phyloP scores from a whole-genome alignment of 2,888 invertebrate species.

The Ophion ventricosus region DNA sequence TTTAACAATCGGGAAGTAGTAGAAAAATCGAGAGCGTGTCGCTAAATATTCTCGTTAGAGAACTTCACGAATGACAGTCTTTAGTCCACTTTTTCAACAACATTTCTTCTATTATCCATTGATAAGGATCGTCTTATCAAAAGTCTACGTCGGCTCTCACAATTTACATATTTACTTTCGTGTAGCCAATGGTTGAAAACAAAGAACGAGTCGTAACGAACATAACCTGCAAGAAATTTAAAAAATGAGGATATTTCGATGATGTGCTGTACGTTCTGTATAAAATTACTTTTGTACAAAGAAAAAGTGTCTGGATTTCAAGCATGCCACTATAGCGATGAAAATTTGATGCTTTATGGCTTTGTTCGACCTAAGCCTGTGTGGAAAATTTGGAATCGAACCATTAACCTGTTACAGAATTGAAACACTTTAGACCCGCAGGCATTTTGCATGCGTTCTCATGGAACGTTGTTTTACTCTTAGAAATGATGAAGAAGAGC shows the following conservation, averaged over 20 bases:
- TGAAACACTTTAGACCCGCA: no score
- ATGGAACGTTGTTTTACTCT: no score
- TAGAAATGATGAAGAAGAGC: no score
- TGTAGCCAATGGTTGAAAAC: background rate
- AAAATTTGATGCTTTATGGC: background rate
- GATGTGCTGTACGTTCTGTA: no score
- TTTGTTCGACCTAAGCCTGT: background rate
- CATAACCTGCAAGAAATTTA: background rate
- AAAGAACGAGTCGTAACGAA: background rate
- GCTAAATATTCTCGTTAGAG: background rate
- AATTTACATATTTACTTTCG: background rate
- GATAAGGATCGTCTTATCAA: background rate
- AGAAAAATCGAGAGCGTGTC: background rate
- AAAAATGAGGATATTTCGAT: background rate
- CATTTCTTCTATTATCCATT: background rate
- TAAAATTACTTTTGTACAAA: no score
- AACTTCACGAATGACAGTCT: background rate
- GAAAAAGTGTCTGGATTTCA: no score
- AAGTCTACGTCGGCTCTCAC: background rate
- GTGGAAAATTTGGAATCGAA: no score
- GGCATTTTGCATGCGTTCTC: no score
- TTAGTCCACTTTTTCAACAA: background rate
- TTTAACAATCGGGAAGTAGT: background rate
- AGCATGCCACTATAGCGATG: no score
- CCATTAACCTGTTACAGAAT: no score